Base-by-base conservation (phyloP, 1,140 invertebrate species). In the Drosophila watanabei region DNA sequence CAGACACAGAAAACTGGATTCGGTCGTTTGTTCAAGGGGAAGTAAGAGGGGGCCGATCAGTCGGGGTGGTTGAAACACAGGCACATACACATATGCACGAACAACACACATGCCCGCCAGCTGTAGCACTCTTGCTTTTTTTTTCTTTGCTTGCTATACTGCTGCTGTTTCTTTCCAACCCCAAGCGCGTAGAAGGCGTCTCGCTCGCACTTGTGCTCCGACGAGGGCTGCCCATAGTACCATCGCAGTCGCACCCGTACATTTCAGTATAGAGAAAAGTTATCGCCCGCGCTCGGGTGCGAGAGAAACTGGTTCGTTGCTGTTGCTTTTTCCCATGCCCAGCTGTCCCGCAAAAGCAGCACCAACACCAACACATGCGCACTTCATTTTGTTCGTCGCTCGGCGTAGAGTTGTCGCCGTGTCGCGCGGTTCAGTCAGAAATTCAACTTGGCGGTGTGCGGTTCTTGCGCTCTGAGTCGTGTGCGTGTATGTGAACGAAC, bases 101-200 rank as follows among this genome's bases (percentile, higher is more conserved):
- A 16, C 24, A 49, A 16, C 16, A 82, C 80, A 89, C 76, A 84
- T 81, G 75, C 80, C 75, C 70, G 85, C 84, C 88, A 91, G 88
- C 89, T 91, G 83, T 91, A 92, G 75, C 75, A 69, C 82, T 66
- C 70, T 72, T 37, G 57, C 45, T 64, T 60, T 68, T 76, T 75
- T 66, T 24, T 24, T 32, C 33, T 80, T 65, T 71, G 35, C 33
- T 80, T 65, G 57, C 28, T 69, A 54, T 69, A 71, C 39, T 86
- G 83, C 79, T 85, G 85, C 81, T 71, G 81, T 89, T 89, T 81
- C 85, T 61, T 84, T 89, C 84, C 85, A 89, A 82, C 85, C 85
- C 85, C 72, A 84, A 68, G 48, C 68, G 33, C 8, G 33, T 18
- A 14, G 51, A 80, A 60, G 71, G 62, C 54, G 14, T 88, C 64